These are phyloP conservation scores for Clivina fossor DNA, from an alignment of 2,888 invertebrate species.

Conservation along the genomic window DNA sequence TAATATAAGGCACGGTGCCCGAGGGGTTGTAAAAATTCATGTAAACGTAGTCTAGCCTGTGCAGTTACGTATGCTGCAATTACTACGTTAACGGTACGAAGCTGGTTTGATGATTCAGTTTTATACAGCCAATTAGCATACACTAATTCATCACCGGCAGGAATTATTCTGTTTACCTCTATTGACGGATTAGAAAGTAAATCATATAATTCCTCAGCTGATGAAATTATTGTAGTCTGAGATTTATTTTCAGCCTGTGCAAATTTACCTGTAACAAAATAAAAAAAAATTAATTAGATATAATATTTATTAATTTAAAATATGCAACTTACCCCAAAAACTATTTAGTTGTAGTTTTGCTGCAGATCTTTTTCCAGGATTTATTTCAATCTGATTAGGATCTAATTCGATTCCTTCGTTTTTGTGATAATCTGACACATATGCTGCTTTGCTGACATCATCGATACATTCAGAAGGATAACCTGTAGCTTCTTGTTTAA, in stretches of 20 bases:
- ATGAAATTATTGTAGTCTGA: slow-evolving; percentile 30
- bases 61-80: slow-evolving; percentile 48
- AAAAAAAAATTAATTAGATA: too few relatives aligned
- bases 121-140: slow-evolving; percentile 36
- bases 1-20: slow-evolving; percentile 45
- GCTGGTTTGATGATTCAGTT: slow-evolving; percentile 35
- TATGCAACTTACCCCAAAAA: slow-evolving; percentile 38
- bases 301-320: slow-evolving; percentile 1
- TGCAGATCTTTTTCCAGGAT: slow-evolving; percentile 37
- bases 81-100: slow-evolving; percentile 41
- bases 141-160: slow-evolving; percentile 36
- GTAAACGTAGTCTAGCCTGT: slow-evolving; percentile 15
- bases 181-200: slow-evolving; percentile 37
- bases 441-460: slow-evolving; percentile 32
- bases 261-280: slow-evolving; percentile 22
- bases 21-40: slow-evolving; percentile 42
- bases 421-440: slow-evolving; percentile 32
- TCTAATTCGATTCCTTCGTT: slow-evolving; percentile 34
- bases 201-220: slow-evolving; percentile 29
- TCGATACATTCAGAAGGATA: slow-evolving; percentile 41
- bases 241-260: slow-evolving; percentile 36
- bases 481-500: slow-evolving; percentile 42
- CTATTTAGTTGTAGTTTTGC: slow-evolving; percentile 41
- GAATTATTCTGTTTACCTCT: slow-evolving; percentile 34
- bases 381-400: slow-evolving; percentile 25